phyloP scores from a whole-genome alignment of 2,888 invertebrate species.

The Linhomoeus sp. region DNA sequence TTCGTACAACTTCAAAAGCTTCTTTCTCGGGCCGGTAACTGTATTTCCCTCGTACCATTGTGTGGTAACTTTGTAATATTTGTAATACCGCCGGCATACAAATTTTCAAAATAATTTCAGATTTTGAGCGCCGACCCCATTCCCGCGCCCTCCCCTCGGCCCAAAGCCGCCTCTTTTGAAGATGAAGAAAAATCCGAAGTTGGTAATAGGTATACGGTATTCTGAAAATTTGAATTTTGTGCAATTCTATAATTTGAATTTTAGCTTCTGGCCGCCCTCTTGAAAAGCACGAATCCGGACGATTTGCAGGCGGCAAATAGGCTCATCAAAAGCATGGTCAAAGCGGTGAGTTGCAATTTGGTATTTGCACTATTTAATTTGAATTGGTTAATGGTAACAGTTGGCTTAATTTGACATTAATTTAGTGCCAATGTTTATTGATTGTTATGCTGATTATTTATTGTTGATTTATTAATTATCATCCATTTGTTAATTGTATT shows the following conservation, averaged over 20 bases:
- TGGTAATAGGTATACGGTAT: too few relatives aligned
- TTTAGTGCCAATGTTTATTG: too few relatives aligned
- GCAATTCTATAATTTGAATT: not conserved
- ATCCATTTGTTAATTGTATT: not conserved
- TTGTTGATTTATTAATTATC: not conserved
- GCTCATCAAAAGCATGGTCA: constrained; percentile 81
- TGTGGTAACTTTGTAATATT: not conserved
- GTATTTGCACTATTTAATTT: constrained; percentile 8
- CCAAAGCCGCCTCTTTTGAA: constrained; percentile 42
- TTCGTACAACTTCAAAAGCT: too few relatives aligned
- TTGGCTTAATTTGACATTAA: too few relatives aligned
- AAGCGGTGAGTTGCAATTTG: constrained; percentile 41
- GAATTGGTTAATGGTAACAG: too few relatives aligned
- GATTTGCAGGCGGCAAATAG: constrained; percentile 87
- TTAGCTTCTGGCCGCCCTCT: constrained; percentile 53
- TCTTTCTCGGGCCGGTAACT: too few relatives aligned
- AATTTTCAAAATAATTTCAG: too few relatives aligned
- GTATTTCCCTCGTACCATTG: too few relatives aligned
- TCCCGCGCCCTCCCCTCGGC: constrained; percentile 13
- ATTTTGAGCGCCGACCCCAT: not conserved
- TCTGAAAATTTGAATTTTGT: too few relatives aligned
- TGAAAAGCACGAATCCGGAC: constrained; percentile 80
- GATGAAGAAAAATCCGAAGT: constrained; percentile 60
- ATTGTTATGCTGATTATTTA: too few relatives aligned
- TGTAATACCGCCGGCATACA: not conserved